Evolutionary conservation across 2,888 invertebrate genomes (phyloP).

Genomic region (Habroteleia sp.): DNA sequence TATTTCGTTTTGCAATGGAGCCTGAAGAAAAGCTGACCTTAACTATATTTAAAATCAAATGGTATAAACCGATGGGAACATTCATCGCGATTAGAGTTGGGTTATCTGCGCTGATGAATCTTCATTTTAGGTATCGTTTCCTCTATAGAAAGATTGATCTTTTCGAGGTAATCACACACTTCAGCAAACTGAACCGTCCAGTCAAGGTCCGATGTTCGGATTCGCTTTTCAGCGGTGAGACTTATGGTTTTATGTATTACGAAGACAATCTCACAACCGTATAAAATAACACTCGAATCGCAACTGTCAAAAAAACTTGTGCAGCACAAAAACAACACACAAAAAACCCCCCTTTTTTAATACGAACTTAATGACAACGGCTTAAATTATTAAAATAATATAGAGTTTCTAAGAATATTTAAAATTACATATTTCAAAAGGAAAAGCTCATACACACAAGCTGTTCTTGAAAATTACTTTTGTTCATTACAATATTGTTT

Average conservation of each 20-base stretch:
- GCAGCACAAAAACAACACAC: conserved; percentile 19
- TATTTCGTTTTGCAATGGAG: conserved; percentile 15
- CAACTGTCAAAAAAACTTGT: conserved; percentile 12
- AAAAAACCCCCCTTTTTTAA: conserved; percentile 21
- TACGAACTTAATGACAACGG: conserved; percentile 21
- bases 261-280: conserved; percentile 42
- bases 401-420: conserved; percentile 13
- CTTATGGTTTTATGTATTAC: conserved; percentile 51
- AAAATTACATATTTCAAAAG: neutral
- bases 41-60: conserved; percentile 47
- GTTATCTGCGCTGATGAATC: conserved; percentile 59
- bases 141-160: conserved; percentile 59
- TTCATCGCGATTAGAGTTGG: conserved; percentile 55
- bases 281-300: conserved; percentile 55
- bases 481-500: no score
- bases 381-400: conserved; percentile 34
- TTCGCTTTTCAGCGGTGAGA: conserved; percentile 52
- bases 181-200: conserved; percentile 57
- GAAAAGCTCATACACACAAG: no score
- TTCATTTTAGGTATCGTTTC: conserved; percentile 59
- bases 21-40: conserved; percentile 41
- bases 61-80: conserved; percentile 48
- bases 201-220: conserved; percentile 56
- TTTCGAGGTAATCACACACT: conserved; percentile 61
- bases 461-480: no score